Percentiles rank a stretch among this genome's conserved stretches.
These are phyloP conservation scores for Alviniconcha marisindica DNA, from an alignment of 1,140 invertebrate genomes.

Conservation along the genomic window DNA sequence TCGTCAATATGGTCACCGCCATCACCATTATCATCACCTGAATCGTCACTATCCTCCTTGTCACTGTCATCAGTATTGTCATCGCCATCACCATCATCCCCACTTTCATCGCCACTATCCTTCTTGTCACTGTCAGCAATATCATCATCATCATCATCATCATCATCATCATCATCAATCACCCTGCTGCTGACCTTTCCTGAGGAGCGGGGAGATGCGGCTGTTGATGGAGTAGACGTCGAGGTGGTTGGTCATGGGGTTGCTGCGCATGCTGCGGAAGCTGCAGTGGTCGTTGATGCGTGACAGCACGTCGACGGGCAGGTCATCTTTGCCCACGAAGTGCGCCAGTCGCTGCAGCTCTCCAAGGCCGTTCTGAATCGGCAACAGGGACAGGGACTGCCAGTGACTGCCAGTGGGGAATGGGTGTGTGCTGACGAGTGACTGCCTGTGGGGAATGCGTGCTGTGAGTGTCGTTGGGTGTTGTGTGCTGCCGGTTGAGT, in stretches of 20 bases:
- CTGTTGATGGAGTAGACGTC: conserved; percentile 72
- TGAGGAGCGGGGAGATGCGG: conserved; percentile 66
- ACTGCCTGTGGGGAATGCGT: no score
- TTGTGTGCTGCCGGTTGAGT: no score
- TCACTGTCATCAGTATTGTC: not conserved
- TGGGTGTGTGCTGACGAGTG: no score
- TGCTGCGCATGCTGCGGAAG: conserved; percentile 82
- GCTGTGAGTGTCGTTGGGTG: no score
- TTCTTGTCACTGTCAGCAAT: not conserved
- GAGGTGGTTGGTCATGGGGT: conserved; percentile 84
- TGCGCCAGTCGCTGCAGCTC: conserved; percentile 71
- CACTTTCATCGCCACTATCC: no score
- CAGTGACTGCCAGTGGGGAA: no score
- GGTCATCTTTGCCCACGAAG: conserved; percentile 75
- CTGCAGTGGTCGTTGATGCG: conserved; percentile 74
- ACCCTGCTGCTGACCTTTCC: conserved; percentile 62
- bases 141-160: conserved; percentile 7
- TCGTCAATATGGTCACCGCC: not conserved
- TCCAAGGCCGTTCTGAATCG: conserved; percentile 52
- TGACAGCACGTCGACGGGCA: conserved; percentile 66
- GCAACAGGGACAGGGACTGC: no score
- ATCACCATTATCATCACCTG: not conserved
- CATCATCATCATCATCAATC: not conserved
- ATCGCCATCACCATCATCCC: no score
- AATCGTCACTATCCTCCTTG: no score